phyloP scores from a whole-genome alignment of 2,888 invertebrate genomes.

The Phyllotreta striolata region DNA sequence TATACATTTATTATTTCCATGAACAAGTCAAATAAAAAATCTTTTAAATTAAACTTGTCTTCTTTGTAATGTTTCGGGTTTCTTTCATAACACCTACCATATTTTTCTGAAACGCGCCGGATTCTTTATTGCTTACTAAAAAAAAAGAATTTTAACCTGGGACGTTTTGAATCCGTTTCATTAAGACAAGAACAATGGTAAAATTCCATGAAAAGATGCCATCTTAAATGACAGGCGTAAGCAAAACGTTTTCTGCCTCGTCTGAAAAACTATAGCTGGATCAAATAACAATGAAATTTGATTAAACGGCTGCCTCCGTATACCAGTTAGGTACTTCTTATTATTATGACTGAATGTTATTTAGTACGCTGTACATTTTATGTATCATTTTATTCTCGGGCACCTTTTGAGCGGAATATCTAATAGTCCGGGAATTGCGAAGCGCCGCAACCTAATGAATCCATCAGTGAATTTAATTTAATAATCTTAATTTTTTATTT shows the following conservation, averaged over 20 bases:
- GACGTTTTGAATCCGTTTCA: background rate
- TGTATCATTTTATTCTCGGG: background rate
- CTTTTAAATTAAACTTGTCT: no score
- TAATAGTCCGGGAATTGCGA: no score
- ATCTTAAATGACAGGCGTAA: constrained; percentile 12
- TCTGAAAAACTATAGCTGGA: constrained; percentile 12
- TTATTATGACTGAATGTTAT: constrained; percentile 18
- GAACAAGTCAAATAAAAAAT: no score
- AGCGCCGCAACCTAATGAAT: no score
- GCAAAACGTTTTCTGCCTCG: constrained; percentile 3
- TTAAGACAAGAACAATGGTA: constrained; percentile 7
- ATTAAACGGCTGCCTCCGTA: constrained; percentile 21
- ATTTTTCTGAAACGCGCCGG: no score
- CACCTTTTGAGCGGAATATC: background rate
- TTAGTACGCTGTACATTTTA: constrained; percentile 6
- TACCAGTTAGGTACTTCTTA: constrained; percentile 18
- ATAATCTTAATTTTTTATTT: no score
- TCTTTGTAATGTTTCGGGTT: no score
- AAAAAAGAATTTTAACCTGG: background rate
- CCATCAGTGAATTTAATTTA: no score
- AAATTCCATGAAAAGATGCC: constrained; percentile 1
- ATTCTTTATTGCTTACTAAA: background rate
- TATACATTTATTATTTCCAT: no score
- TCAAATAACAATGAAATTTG: constrained; percentile 26
- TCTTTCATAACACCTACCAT: no score